Evolutionary conservation across 2,888 invertebrate species (phyloP), one percentile per base, ranked within the genome.

Genomic region (Drosophila helvetica): DNA sequence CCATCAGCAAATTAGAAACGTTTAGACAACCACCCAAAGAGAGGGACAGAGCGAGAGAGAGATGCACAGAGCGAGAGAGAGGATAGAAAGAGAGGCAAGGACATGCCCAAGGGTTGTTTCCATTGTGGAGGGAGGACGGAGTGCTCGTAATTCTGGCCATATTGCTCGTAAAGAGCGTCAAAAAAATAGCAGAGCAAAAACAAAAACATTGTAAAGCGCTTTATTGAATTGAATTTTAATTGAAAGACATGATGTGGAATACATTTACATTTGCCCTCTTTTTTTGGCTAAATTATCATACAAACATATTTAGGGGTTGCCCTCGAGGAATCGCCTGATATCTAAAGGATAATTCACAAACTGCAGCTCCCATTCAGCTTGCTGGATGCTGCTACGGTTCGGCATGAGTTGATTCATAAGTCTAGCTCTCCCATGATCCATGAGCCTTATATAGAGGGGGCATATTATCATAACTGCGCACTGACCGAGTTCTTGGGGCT

Each of bases 1-100:
- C 86, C 84, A 90, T 90, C 89, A 90, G 82, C 90, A 89, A 89
- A 89, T 90, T 89, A 86, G 88, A 83, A 83, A 86, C 87, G 81
- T 86, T 88, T 88, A 84, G 86, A 69, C 54, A 18, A 54, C 22
- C 51, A 46, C 17, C 9, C 25, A 54, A 25, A 25, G 53, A 50
- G 53, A 33, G 52, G 12, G 27, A 25, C 38, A 6, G 4, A 62
- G 38, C 15, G 17, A 56, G 45, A 30, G 19, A n/a, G 25, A n/a
- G n/a, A n/a, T n/a, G n/a, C n/a, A n/a, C n/a, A n/a, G 2, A 6
- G n/a, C 19, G 54, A n/a, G n/a, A n/a, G 9, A 54, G 53, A 61
- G 17, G 50, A 58, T 22, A 22, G 25, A 25, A 9, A n/a, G 51
- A n/a, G 51, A 51, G 25, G 51, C 15, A 22, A 15, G 46, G 42